Percentiles rank a stretch among this genome's conserved stretches.
Conservation (phyloP, 2,113 vertebrate species). For the Pongo pygmaeus region DNA sequence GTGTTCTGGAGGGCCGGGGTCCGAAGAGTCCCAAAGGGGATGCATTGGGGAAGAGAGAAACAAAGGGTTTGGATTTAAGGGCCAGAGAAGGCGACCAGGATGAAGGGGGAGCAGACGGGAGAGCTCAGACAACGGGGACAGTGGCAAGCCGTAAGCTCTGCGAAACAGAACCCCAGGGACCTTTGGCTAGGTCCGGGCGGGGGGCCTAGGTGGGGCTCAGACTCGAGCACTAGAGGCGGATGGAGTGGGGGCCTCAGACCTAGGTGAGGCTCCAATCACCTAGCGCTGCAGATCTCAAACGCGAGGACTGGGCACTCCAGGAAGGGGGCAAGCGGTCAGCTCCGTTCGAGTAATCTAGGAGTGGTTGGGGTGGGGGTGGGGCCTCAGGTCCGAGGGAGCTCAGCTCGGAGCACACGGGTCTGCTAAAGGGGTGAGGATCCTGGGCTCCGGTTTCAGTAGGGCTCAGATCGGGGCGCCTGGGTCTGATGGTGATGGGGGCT, state of each 20-base stretch:
- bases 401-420: neutral
- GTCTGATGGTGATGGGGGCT: neutral
- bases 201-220: neutral
- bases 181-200: neutral
- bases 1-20: neutral
- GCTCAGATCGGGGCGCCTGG: neutral
- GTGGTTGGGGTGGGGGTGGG: slow-evolving; percentile 9
- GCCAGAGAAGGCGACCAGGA: neutral
- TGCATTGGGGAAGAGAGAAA: neutral
- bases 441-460: neutral
- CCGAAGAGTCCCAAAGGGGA: neutral
- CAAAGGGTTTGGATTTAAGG: neutral
- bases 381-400: neutral
- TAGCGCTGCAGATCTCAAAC: neutral
- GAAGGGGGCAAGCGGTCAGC: neutral
- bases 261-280: neutral
- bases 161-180: neutral
- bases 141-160: neutral
- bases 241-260: neutral
- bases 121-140: neutral
- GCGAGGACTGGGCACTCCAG: neutral
- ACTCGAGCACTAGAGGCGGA: neutral
- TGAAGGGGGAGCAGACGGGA: neutral
- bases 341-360: neutral
- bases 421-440: neutral